Percentiles rank a stretch among this genome's conserved stretches.
Evolutionary conservation across 30 jellyfish, hydroid and myxozoan genomes (phyloP).

Genomic region (Turritopsis dohrnii): DNA sequence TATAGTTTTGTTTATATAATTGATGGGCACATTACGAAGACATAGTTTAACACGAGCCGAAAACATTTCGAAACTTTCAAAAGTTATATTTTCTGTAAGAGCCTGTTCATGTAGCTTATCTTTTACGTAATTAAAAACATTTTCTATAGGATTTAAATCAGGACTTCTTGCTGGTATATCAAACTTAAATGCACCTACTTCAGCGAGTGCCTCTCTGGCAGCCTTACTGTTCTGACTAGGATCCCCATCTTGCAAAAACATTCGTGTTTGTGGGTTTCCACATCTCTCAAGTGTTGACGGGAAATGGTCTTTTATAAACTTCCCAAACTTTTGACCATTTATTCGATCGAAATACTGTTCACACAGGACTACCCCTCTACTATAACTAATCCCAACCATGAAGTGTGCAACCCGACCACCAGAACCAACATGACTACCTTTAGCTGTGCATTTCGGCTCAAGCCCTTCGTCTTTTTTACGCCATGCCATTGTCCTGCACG

Average conservation of each 20-base stretch:
- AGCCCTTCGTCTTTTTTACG: too few relatives aligned
- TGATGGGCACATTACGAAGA: not conserved
- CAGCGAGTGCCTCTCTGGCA: not conserved
- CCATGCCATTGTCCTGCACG: too few relatives aligned
- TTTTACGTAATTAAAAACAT: slow-evolving; percentile 14
- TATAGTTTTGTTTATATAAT: slow-evolving; percentile 3
- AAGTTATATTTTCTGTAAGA: not conserved
- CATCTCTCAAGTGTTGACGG: not conserved
- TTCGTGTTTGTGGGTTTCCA: not conserved
- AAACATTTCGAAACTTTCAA: not conserved
- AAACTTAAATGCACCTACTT: slow-evolving; percentile 1
- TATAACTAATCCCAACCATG: slow-evolving; percentile 19
- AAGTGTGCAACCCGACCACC: slow-evolving; percentile 23
- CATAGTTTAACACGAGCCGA: not conserved
- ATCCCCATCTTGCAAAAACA: slow-evolving; percentile 29
- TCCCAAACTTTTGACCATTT: slow-evolving; percentile 24
- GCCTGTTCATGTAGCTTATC: slow-evolving; percentile 22
- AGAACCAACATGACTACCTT: not conserved
- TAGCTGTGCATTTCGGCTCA: too few relatives aligned
- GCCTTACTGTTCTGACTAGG: slow-evolving; percentile 21
- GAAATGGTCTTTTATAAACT: slow-evolving; percentile 25
- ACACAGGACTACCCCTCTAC: slow-evolving; percentile 17
- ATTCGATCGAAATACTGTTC: slow-evolving; percentile 24
- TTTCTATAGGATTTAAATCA: slow-evolving; percentile 32
- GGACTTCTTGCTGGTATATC: slow-evolving; percentile 32